Evolutionary conservation across 2,888 invertebrate genomes (phyloP).

Genomic region (Amphipoea oculea): DNA sequence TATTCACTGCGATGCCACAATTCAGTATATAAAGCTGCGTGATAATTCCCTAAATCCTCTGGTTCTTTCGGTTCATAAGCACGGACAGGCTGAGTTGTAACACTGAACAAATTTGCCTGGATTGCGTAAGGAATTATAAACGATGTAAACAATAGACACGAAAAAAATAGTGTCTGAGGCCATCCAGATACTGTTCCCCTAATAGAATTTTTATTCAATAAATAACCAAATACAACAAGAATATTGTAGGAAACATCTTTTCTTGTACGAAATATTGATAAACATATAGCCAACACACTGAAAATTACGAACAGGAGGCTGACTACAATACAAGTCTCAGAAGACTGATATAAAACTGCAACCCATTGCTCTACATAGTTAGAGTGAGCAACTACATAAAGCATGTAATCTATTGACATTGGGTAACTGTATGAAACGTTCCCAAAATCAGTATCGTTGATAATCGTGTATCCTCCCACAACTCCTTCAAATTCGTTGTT

Average conservation of each 20-base stretch:
- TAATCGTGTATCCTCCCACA: conserved; percentile 47
- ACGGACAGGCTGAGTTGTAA: conserved; percentile 67
- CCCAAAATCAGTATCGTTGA: conserved; percentile 27
- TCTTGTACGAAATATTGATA: conserved; percentile 64
- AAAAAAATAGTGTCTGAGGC: conserved; percentile 63
- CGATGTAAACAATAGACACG: conserved; percentile 65
- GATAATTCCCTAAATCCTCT: conserved; percentile 55
- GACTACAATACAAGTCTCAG: conserved; percentile 26
- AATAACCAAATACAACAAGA: conserved; percentile 70
- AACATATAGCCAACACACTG: conserved; percentile 51
- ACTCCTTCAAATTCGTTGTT: conserved; percentile 69
- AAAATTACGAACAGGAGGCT: conserved; percentile 60
- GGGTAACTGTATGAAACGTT: conserved; percentile 65
- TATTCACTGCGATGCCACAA: not conserved
- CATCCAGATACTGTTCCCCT: conserved; percentile 54
- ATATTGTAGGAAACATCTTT: conserved; percentile 62
- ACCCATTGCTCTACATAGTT: conserved; percentile 56
- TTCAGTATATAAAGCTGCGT: conserved; percentile 43
- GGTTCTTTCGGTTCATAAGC: conserved; percentile 59
- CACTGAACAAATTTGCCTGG: conserved; percentile 69
- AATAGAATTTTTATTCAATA: conserved; percentile 66
- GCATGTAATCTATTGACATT: conserved; percentile 51
- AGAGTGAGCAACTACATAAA: conserved; percentile 53
- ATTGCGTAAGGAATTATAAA: conserved; percentile 70
- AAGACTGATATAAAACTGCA: conserved; percentile 45